phyloP scores from a whole-genome alignment of 2,888 invertebrate genomes.

The Lagria hirta region DNA sequence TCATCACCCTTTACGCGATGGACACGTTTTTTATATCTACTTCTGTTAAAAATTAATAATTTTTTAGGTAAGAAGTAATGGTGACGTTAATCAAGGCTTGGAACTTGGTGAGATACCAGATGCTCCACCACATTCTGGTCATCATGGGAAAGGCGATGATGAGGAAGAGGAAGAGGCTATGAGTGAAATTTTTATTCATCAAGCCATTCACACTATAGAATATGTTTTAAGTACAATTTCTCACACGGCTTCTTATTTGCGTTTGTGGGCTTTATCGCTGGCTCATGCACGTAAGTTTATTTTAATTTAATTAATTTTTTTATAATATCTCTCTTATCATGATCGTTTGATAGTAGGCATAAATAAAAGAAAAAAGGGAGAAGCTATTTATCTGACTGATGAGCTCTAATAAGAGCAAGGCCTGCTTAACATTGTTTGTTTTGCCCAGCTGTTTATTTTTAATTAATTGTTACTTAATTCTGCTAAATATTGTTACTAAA shows the following conservation, averaged over 20 bases:
- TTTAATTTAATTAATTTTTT: too few relatives aligned
- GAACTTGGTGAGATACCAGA: constrained; percentile 59
- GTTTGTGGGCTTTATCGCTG: constrained; percentile 93
- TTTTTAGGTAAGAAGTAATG: constrained; percentile 55
- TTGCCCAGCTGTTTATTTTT: too few relatives aligned
- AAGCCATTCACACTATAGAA: constrained; percentile 95
- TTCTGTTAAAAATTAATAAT: not conserved
- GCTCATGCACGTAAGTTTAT: constrained; percentile 86
- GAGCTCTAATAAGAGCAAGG: too few relatives aligned
- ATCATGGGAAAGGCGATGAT: constrained; percentile 55
- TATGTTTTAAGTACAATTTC: constrained; percentile 95
- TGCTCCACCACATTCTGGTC: constrained; percentile 52
- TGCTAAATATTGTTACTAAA: too few relatives aligned
- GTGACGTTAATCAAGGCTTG: constrained; percentile 68
- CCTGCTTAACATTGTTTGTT: too few relatives aligned
- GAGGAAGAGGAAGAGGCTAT: constrained; percentile 67
- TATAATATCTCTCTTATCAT: constrained; percentile 44
- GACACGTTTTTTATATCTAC: too few relatives aligned
- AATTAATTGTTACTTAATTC: too few relatives aligned
- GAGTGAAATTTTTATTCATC: constrained; percentile 89
- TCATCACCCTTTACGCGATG: too few relatives aligned
- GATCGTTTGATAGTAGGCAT: too few relatives aligned
- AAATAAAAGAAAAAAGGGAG: too few relatives aligned
- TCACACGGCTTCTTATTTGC: constrained; percentile 94
- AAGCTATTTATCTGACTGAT: too few relatives aligned